Base-by-base conservation (phyloP, 2,113 vertebrate genomes). In the Lucifuga dentata region DNA sequence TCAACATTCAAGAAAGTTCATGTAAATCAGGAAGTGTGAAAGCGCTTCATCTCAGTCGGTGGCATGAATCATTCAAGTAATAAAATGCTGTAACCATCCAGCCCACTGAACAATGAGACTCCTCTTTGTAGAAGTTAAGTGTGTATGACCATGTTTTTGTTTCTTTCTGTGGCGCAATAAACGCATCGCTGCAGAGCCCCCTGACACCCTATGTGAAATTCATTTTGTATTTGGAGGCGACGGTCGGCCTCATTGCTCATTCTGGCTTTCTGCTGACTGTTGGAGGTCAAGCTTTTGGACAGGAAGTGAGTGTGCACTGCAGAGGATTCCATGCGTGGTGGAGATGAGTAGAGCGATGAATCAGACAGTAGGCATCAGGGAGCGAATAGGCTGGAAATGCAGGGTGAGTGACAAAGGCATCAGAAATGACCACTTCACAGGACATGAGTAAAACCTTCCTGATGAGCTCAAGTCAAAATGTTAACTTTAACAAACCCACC, bases 291-390 rank as follows among this genome's bases (percentile, higher is more conserved):
- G 23, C 52, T 60, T 55, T 51, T 20, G 70, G 59, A 78, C 86
- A 86, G 88, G 88, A 89, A 80, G 75, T 89, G 83, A 81, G 73
- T 80, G n/a, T 55, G 44, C 26, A 9, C 53, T 23, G 38, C 53
- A 69, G 65, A 69, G 71, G 72, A 65, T 59, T 64, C 36, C 5
- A 39, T 61, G 52, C 49, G 38, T 19, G 62, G 49, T 23, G 21
- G 46, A 49, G 50, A 79, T 82, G 85, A 84, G 52, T 73, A 65
- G 52, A 23, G 38, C 51, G 11, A 17, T 91, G 85, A 87, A 83
- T 88, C 86, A 85, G 57, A 36, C 19, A 15, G 52, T 49, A 52
- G 56, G 17, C 66, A 58, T 73, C 12, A 2, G 56, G 43, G 39
- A 64, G 57, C 55, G 61, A 74, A 62, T 33, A 51, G 66, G 49